Evolutionary conservation across 2,888 invertebrate species (phyloP).

Genomic region (Diaphora mendica): DNA sequence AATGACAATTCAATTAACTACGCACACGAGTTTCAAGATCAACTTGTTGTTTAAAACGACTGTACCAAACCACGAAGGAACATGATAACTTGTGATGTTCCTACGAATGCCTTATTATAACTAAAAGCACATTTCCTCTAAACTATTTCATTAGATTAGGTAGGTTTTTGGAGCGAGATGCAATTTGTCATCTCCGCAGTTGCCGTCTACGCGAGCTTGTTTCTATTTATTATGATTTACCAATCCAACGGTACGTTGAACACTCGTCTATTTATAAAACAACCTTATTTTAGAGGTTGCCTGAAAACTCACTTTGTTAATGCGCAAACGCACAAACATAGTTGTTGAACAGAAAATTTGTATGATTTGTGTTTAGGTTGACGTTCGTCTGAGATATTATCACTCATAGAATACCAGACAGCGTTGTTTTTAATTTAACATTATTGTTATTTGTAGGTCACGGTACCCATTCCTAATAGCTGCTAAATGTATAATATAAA

Average conservation of each 20-base stretch:
- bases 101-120: background rate
- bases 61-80: background rate
- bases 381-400: background rate
- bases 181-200: constrained; percentile 40
- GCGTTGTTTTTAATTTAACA: too few relatives aligned
- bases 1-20: background rate
- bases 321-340: constrained; percentile 49
- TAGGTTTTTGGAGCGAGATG: constrained; percentile 4
- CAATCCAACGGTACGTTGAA: constrained; percentile 59
- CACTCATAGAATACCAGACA: background rate
- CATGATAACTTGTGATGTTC: background rate
- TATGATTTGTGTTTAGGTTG: background rate
- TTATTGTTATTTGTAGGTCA: background rate
- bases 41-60: background rate
- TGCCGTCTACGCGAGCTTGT: constrained; percentile 55
- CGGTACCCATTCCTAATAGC: background rate
- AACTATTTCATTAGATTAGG: background rate
- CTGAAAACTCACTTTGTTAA: constrained; percentile 50
- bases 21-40: background rate
- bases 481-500: background rate
- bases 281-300: constrained; percentile 71
- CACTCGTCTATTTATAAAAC: constrained; percentile 67
- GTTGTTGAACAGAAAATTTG: constrained; percentile 41
- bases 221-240: constrained; percentile 73
- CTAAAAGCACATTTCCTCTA: constrained; percentile 1